Percentiles rank a stretch among this genome's conserved stretches.
Conservation (phyloP, 2,113 vertebrate species). For the Oceanites oceanicus region DNA sequence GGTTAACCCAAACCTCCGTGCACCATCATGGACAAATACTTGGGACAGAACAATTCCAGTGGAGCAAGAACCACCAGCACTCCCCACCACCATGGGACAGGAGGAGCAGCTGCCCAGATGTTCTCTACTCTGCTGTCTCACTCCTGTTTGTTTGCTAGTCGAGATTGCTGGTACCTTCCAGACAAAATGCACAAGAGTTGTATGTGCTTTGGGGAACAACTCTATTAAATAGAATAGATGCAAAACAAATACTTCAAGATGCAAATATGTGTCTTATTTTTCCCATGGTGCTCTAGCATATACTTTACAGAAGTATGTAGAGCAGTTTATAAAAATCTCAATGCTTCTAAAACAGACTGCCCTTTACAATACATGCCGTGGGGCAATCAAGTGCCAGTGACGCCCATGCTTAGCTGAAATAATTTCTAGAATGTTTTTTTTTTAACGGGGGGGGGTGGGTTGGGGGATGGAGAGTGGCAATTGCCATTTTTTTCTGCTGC, state of each 20-base stretch:
- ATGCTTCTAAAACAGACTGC: background rate
- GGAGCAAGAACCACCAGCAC: rapidly evolving
- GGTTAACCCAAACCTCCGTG: background rate
- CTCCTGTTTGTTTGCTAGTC: background rate
- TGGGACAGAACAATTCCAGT: background rate
- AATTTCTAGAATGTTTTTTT: background rate
- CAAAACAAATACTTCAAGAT: background rate
- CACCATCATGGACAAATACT: background rate
- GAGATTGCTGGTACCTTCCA: background rate
- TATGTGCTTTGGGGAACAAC: background rate
- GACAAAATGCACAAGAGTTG: background rate
- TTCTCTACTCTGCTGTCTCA: background rate
- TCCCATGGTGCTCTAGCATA: background rate
- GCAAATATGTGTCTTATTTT: rapidly evolving
- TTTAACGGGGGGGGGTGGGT: rapidly evolving
- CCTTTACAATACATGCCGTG: background rate
- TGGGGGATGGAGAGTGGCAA: too few species aligned
- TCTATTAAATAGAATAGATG: background rate
- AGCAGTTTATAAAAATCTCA: background rate
- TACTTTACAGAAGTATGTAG: background rate
- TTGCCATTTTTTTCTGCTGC: background rate
- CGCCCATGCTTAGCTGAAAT: background rate
- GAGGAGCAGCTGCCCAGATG: background rate
- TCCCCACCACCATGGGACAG: rapidly evolving
- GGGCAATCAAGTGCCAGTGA: background rate